A percentile compares a stretch with the other conserved stretches of the same genome.
These are phyloP conservation scores for Thysanoteuthis rhombus DNA, from an alignment of 2,888 invertebrate species.

Conservation along the genomic window DNA sequence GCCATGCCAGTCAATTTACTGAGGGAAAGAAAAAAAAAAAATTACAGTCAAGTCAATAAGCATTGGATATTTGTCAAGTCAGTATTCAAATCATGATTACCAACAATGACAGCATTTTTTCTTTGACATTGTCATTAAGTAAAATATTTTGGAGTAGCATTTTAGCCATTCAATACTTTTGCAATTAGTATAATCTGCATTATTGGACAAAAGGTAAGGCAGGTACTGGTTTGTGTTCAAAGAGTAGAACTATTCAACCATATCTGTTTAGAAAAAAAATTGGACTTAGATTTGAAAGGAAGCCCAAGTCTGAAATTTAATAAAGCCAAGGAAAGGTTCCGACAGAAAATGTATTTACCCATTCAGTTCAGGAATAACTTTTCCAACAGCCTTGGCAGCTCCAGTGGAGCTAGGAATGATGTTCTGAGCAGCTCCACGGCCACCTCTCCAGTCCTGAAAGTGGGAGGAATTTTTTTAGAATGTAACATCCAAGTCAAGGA, in stretches of 20 bases:
- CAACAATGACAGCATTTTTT: no score
- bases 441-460: conserved; percentile 90
- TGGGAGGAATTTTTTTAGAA: no score
- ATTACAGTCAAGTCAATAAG: neutral
- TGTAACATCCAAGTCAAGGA: no score
- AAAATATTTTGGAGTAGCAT: no score
- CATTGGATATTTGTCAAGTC: neutral
- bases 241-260: no score
- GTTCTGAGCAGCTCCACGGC: conserved; percentile 97
- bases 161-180: no score
- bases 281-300: no score
- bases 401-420: conserved; percentile 99
- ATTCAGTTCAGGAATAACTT: conserved; percentile 96
- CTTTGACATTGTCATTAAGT: no score
- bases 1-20: conserved; percentile 98
- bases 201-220: no score
- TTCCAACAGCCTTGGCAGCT: conserved; percentile 99
- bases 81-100: no score
- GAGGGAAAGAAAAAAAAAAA: conserved; percentile 48
- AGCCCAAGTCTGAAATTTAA: neutral
- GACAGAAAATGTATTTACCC: conserved; percentile 71
- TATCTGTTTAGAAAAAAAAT: no score
- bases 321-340: neutral
- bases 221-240: neutral
- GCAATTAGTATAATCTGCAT: no score